These are phyloP conservation scores for Ellobius talpinus DNA, from an alignment of 2,113 vertebrate species.

Conservation along the genomic window DNA sequence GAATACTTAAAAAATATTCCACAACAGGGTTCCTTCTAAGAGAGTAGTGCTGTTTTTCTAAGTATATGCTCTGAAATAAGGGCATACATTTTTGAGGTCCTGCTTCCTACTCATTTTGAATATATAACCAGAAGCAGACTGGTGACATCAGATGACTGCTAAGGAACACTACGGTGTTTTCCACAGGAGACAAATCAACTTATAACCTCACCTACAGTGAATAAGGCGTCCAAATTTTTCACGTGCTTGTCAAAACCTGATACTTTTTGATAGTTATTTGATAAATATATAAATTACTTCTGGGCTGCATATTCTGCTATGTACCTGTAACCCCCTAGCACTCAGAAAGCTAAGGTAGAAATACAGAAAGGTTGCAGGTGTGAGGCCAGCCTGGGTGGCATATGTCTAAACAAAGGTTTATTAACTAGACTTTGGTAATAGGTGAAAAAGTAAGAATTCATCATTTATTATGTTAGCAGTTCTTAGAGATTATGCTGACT, in stretches of 20 bases:
- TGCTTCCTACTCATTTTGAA: neutral
- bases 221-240: neutral
- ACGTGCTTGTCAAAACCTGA: neutral
- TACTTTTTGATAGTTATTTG: neutral
- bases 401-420: neutral
- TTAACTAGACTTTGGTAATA: neutral
- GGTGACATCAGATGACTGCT: neutral
- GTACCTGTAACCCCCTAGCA: neutral
- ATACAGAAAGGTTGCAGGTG: neutral
- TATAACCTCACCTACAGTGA: neutral
- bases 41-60: neutral
- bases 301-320: neutral
- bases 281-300: neutral
- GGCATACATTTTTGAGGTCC: neutral
- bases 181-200: neutral
- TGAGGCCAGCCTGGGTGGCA: neutral
- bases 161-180: neutral
- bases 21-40: neutral
- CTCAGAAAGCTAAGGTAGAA: neutral
- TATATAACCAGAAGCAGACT: neutral
- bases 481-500: slow-evolving; percentile 5
- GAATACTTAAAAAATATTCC: neutral
- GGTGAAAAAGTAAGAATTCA: neutral
- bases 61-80: neutral
- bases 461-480: neutral